A percentile compares a stretch with the other conserved stretches of the same genome.
These are phyloP conservation scores for Circaetus gallicus DNA, from an alignment of 2,113 vertebrate species.

Conservation along the genomic window DNA sequence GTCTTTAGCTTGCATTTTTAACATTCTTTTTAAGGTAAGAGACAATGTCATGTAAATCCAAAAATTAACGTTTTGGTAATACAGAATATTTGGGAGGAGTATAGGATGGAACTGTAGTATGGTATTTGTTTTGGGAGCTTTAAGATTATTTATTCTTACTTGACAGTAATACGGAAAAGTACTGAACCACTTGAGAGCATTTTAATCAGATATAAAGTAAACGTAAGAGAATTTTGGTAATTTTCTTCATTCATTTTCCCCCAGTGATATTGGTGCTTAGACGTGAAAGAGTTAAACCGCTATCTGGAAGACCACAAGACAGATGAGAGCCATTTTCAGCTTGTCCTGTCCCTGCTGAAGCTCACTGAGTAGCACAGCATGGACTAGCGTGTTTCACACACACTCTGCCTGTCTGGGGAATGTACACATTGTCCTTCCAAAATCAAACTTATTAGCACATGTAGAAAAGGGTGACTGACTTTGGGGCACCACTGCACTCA, in stretches of 20 bases:
- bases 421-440: conserved; percentile 84
- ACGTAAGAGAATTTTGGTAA: not conserved
- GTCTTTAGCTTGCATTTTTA: conserved; percentile 50
- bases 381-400: conserved; percentile 80
- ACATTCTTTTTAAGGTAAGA: conserved; percentile 28
- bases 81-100: not conserved
- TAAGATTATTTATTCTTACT: not conserved
- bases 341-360: conserved; percentile 79
- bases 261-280: not conserved
- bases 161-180: not conserved
- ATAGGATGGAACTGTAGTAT: not conserved
- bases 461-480: conserved; percentile 83
- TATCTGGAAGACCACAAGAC: conserved; percentile 70
- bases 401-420: conserved; percentile 80
- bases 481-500: conserved; percentile 67
- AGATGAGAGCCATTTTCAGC: conserved; percentile 84
- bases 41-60: not conserved
- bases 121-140: not conserved
- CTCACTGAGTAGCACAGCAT: conserved; percentile 80
- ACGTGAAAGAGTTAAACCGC: conserved; percentile 71
- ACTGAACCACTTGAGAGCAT: not conserved
- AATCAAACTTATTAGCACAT: conserved; percentile 83
- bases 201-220: not conserved
- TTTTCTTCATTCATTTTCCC: not conserved
- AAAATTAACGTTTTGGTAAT: not conserved